Percentiles rank a stretch among this genome's conserved stretches.
Conservation (phyloP, 2,888 invertebrate genomes). For the Carterocephalus palaemon region DNA sequence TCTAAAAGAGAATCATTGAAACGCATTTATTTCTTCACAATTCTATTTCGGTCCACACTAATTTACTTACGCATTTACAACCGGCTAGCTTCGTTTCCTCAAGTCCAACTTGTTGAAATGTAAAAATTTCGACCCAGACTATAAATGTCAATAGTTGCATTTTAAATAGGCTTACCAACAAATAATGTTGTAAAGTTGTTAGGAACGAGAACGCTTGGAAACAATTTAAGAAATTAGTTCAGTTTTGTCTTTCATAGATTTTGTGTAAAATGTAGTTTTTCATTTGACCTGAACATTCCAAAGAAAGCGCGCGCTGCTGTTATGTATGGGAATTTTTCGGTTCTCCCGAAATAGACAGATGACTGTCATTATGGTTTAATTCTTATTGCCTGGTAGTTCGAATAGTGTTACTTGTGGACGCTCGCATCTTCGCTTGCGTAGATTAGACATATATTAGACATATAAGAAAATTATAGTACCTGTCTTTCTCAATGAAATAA, state of each 20-base stretch:
- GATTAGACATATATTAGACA: too few species aligned
- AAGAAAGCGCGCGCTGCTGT: slow-evolving; percentile 40
- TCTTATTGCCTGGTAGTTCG: slow-evolving; percentile 58
- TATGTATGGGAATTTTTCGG: slow-evolving; percentile 58
- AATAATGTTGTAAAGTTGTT: slow-evolving; percentile 64
- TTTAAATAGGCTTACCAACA: slow-evolving; percentile 61
- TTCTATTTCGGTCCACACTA: slow-evolving; percentile 52
- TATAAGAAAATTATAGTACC: too few species aligned
- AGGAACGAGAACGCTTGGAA: slow-evolving; percentile 44
- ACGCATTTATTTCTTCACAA: slow-evolving; percentile 55
- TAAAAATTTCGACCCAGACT: slow-evolving; percentile 17
- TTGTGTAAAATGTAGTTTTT: slow-evolving; percentile 62
- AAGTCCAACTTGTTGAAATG: slow-evolving; percentile 27
- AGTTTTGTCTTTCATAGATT: slow-evolving; percentile 58
- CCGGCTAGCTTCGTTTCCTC: slow-evolving; percentile 45
- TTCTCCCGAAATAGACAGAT: slow-evolving; percentile 57
- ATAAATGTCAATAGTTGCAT: slow-evolving; percentile 44
- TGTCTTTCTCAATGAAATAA: too few species aligned
- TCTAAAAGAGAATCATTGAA: slow-evolving; percentile 56
- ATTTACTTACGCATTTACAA: slow-evolving; percentile 26
- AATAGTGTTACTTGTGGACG: slow-evolving; percentile 56
- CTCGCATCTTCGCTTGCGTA: too few species aligned
- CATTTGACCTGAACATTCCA: slow-evolving; percentile 57
- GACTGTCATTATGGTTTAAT: slow-evolving; percentile 64
- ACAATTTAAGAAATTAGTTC: slow-evolving; percentile 53